A percentile compares a stretch with the other conserved stretches of the same genome.
Conservation (phyloP, 2,888 invertebrate species). For the Disparrhopalites patrizii region DNA sequence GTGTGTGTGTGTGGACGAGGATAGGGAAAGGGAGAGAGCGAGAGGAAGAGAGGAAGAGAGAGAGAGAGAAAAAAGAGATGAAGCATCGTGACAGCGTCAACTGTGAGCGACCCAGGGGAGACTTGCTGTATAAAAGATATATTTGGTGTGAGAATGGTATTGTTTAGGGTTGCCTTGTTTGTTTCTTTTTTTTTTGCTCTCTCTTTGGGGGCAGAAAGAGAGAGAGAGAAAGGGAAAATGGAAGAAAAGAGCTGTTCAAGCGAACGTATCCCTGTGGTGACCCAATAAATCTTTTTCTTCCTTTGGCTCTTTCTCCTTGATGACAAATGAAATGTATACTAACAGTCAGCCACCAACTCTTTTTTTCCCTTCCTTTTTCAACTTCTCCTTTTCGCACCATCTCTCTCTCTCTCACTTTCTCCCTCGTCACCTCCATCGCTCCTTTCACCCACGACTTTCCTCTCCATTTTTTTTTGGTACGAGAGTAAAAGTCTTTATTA, state of each 20-base stretch:
- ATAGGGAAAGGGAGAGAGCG: too few species aligned
- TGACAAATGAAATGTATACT: conserved; percentile 33
- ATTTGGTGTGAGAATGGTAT: conserved; percentile 24
- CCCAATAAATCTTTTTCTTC: conserved; percentile 35
- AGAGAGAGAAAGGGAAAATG: background rate
- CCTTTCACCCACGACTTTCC: too few species aligned
- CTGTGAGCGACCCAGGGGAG: conserved; percentile 22
- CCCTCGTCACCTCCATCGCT: too few species aligned
- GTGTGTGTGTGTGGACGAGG: background rate
- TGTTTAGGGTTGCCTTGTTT: conserved; percentile 14
- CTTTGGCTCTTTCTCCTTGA: conserved; percentile 20
- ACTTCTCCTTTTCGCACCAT: too few species aligned
- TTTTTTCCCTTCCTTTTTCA: background rate
- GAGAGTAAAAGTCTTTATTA: too few species aligned
- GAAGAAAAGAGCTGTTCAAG: conserved; percentile 27
- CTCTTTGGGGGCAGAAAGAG: conserved; percentile 6
- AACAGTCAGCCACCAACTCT: background rate
- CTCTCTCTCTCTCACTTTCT: too few species aligned
- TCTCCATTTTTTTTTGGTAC: too few species aligned
- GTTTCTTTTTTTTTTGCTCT: background rate
- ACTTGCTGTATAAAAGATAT: conserved; percentile 15
- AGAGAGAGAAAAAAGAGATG: too few species aligned
- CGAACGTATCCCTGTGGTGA: conserved; percentile 34
- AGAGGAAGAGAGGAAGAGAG: too few species aligned
- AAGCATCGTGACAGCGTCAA: conserved; percentile 11